Evolutionary conservation across 2,113 vertebrate species (phyloP).

Genomic region (Caranx melampygus): DNA sequence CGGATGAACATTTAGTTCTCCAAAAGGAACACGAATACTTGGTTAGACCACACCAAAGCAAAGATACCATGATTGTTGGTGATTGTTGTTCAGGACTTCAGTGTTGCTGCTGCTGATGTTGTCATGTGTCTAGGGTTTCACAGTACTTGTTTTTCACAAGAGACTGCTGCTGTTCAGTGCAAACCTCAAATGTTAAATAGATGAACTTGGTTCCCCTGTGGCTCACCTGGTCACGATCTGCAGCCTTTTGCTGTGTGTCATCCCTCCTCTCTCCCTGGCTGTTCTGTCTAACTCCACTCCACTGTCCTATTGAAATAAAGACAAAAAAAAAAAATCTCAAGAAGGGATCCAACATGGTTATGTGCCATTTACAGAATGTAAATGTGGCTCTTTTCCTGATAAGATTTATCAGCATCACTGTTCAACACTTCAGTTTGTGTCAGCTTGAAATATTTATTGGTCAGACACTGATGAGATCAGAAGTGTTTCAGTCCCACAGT

Average conservation of each 20-base stretch:
- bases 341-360: no score
- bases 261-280: not conserved
- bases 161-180: not conserved
- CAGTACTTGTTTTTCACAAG: not conserved
- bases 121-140: slow-evolving; percentile 4
- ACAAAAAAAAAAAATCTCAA: no score
- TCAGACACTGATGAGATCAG: not conserved
- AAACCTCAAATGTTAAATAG: not conserved
- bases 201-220: not conserved
- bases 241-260: not conserved
- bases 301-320: no score
- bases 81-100: not conserved
- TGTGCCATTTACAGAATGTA: no score
- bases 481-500: not conserved
- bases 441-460: not conserved
- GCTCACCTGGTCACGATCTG: no score
- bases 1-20: not conserved
- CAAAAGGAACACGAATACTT: not conserved
- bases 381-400: not conserved
- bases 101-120: not conserved
- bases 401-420: not conserved
- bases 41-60: slow-evolving; percentile 18
- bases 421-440: not conserved
- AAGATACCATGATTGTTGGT: not conserved
- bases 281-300: no score